A percentile compares a stretch with the other conserved stretches of the same genome.
Evolutionary conservation across 2,113 vertebrate genomes (phyloP).

Genomic region (Echinops telfairi): DNA sequence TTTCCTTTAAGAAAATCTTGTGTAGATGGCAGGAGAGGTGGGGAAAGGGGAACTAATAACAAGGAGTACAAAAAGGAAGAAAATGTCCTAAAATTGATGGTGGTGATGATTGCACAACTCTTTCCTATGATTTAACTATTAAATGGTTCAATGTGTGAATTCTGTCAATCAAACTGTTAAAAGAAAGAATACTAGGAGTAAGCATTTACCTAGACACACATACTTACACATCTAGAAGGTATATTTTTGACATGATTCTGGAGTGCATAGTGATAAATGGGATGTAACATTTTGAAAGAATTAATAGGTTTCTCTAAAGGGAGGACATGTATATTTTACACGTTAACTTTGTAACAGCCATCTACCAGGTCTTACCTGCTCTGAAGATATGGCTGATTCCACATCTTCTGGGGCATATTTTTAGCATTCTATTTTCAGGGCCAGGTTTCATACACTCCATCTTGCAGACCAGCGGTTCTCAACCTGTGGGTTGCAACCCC

Average conservation of each 20-base stretch:
- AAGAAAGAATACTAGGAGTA: not conserved
- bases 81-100: too few species aligned
- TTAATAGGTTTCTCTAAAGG: not conserved
- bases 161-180: too few species aligned
- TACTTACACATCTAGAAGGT: not conserved
- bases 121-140: too few species aligned
- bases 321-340: conserved; percentile 11
- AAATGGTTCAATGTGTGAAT: too few species aligned
- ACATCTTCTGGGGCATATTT: not conserved
- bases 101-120: too few species aligned
- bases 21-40: too few species aligned
- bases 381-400: not conserved
- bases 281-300: not conserved
- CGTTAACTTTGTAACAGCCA: not conserved
- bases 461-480: not conserved
- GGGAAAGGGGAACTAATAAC: too few species aligned
- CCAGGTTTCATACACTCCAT: not conserved
- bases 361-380: not conserved
- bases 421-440: not conserved
- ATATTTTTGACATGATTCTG: not conserved
- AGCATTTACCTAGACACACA: not conserved
- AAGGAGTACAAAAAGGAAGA: too few species aligned
- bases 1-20: too few species aligned
- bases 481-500: too few species aligned
- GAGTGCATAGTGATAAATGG: not conserved